Conservation (phyloP, 2,113 vertebrate genomes). For the Bungarus multicinctus region DNA sequence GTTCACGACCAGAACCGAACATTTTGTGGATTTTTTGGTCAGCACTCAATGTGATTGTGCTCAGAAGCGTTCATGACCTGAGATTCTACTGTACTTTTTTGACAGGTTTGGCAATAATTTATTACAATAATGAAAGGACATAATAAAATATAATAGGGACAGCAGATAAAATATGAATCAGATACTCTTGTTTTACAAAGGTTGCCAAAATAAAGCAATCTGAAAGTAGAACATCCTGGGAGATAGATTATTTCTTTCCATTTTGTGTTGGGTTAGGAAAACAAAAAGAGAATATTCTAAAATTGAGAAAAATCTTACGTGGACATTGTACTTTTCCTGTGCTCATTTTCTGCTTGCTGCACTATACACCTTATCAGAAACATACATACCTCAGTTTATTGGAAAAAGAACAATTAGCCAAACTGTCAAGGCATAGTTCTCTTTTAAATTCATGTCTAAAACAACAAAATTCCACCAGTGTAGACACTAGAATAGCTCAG, state of each 20-base stretch:
- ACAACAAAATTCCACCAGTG: neutral
- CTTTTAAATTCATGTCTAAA: no score
- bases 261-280: neutral
- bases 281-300: neutral
- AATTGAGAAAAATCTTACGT: neutral
- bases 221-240: neutral
- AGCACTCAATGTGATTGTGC: no score
- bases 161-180: neutral
- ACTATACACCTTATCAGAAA: neutral
- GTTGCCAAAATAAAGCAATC: neutral
- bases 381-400: neutral
- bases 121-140: neutral
- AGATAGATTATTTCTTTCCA: neutral
- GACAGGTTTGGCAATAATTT: neutral
- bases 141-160: neutral
- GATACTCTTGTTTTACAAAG: neutral
- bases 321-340: neutral
- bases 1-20: accelerated
- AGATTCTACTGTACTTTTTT: neutral
- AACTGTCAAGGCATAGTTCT: neutral
- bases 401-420: neutral
- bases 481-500: no score
- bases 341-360: neutral
- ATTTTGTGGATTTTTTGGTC: no score
- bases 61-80: no score